A percentile compares a stretch with the other conserved stretches of the same genome.
Conservation (phyloP, 1,140 invertebrate species). For the Trypoxylus dichotomus region DNA sequence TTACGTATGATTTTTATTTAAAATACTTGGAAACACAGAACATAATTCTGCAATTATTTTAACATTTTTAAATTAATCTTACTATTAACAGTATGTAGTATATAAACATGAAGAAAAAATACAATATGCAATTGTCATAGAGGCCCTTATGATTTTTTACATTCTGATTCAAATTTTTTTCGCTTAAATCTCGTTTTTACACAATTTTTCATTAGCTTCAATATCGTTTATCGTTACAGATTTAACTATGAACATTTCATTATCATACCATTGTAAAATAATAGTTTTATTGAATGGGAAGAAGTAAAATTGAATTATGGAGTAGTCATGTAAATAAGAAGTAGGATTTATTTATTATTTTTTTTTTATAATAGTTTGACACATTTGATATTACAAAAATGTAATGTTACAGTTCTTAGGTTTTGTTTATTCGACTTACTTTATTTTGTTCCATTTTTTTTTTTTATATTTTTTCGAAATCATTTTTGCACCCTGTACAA, state of each 20-base stretch:
- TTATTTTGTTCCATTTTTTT: slow-evolving; percentile 4
- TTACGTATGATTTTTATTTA: slow-evolving; percentile 25
- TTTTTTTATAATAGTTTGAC: slow-evolving; percentile 48
- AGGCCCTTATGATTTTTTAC: slow-evolving; percentile 21
- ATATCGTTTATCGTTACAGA: not conserved
- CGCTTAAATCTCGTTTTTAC: not conserved
- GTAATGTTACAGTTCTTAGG: slow-evolving; percentile 43
- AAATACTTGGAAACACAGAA: slow-evolving; percentile 30
- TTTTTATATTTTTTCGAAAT: slow-evolving; percentile 6
- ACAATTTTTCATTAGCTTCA: not conserved
- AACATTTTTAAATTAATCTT: slow-evolving; percentile 29
- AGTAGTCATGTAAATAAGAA: slow-evolving; percentile 36
- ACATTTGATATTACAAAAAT: slow-evolving; percentile 52
- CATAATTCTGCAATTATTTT: slow-evolving; percentile 29
- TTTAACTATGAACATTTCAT: not conserved
- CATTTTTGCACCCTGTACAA: slow-evolving; percentile 50
- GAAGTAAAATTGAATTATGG: slow-evolving; percentile 28
- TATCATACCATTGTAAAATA: slow-evolving; percentile 12
- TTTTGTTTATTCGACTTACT: slow-evolving; percentile 31
- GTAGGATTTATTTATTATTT: slow-evolving; percentile 39
- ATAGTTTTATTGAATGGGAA: not conserved
- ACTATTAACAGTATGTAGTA: slow-evolving; percentile 25
- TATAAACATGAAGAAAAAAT: slow-evolving; percentile 24
- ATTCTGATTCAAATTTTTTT: not conserved
- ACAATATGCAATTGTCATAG: slow-evolving; percentile 6